Base-by-base conservation (phyloP, 2,888 invertebrate genomes). In the Spisula subtruncata region DNA sequence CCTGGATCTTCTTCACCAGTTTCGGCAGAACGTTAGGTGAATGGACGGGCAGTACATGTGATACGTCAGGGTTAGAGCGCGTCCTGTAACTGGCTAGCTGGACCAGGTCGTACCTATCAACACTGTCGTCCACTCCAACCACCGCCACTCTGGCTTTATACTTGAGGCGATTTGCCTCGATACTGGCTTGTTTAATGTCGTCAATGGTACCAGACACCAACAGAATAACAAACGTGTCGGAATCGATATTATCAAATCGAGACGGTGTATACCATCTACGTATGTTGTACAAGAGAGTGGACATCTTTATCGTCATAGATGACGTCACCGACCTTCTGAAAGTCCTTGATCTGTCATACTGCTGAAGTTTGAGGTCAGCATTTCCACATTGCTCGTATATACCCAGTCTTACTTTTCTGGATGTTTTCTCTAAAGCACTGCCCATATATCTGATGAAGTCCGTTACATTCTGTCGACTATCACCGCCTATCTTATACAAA, bases 371-470 rank as follows among this genome's bases (percentile, higher is more conserved):
- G 5, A 88, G 10, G 1, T 60, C 41, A 16, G 60, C 79, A 4
- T 51, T 12, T 0, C 51, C 35, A 35, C 90, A 90, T 14, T 41
- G 54, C 54, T 90, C 90, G 2, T 41, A 18, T 5, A 87, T 0
- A 5, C 87, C 90, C 29, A 90, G 46, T 35, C 75, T 41, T 12
- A 87, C 51, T n/a, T 92, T 86, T 12, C 86, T 89, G 6, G 85
- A 85, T 0, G 35, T 41, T 16, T 85, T 54, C 32, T 87, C 80
- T 48, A 90, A 89, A 12, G 56, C 88, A 2, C 88, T 83, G 1
- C 84, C 86, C 18, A 92, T 81, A 25, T 29, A 48, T 51, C 71
- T 83, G 20, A 92, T 84, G 54, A 92, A 89, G 10, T 89, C 86
- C 8, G 20, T 46, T 18, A 88, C 90, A 25, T 80, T 32, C 10